Base-by-base conservation (phyloP, 2,797 vertebrate species). In the Pogonophryne albipinna region DNA sequence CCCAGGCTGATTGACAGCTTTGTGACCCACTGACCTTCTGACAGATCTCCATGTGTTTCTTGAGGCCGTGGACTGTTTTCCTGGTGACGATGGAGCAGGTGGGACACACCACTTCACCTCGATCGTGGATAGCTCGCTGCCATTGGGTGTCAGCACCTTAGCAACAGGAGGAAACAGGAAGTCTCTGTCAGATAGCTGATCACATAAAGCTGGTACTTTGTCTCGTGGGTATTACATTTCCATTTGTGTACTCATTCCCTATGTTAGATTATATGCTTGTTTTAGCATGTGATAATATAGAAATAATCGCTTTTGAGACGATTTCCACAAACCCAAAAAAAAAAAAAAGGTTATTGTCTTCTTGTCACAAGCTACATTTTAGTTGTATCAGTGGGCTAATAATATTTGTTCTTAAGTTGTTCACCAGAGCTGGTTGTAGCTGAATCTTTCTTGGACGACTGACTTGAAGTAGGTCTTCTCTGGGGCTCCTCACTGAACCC, bases 11-110 rank as follows among this genome's bases (percentile, higher is more conserved):
- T 10, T 13, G 41, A 74, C 64, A 45, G 44, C 27, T 47, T 5
- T 41, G 31, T 51, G 6, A 3, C 12, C 10, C 45, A 76, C 94
- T 93, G 91, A 99, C 98, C 94, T 99, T 98, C 87, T 98, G 97
- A 91, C 97, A 99, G 89, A 99, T 97, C 63, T 99, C 97, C 97
- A 99, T 97, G 95, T 99, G 97, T 89, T 99, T 99, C 94, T 97
- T 98, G 67, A 99, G 96, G 53, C 98, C 98, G 4, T 96, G 94
- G 8, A 98, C 84, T 1, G 98, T 99, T 93, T 99, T 99, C 63
- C 97, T 94, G 75, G 96, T 97, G 89, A 98, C 96, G 45, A 97
- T 94, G 0, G 91, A 95, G 87, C 98, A 99, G 78, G 96, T 98
- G 62, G 98, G 98, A 85, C 97, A 99, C 64, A 96, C 86, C 0